A percentile compares a stretch with the other conserved stretches of the same genome.
phyloP scores from a whole-genome alignment of 1,140 invertebrate species.

The Oncopeltus fasciatus region DNA sequence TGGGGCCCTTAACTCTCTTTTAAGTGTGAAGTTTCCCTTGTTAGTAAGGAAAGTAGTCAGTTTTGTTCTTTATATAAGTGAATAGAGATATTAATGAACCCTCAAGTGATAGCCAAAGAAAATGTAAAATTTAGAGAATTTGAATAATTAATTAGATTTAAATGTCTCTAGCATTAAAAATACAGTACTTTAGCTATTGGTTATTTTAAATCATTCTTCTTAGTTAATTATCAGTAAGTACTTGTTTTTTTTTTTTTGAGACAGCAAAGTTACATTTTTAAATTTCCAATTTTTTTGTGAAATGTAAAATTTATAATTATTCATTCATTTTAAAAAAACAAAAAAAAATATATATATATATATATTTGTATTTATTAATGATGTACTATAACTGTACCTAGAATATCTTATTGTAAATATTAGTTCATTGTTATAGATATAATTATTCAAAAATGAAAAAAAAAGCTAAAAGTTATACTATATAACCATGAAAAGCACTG shows the following conservation, averaged over 20 bases:
- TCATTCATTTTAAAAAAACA: not conserved
- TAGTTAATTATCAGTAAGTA: no score
- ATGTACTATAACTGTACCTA: not conserved
- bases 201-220: no score
- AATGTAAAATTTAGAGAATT: not conserved
- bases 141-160: no score
- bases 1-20: no score
- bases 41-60: not conserved
- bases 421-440: not conserved
- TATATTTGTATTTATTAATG: not conserved
- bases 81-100: not conserved
- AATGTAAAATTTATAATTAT: conserved; percentile 5
- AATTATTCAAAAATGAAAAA: not conserved
- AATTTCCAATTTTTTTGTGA: no score
- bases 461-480: not conserved
- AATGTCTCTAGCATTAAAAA: no score
- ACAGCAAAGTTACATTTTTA: no score
- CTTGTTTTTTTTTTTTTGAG: no score
- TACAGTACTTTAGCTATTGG: no score
- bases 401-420: not conserved
- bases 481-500: conserved; percentile 2
- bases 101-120: not conserved
- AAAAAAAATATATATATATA: not conserved
- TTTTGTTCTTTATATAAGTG: not conserved
- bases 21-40: not conserved